Base-by-base conservation (phyloP, 1,140 invertebrate genomes). In the Trichomalopsis sarcophagae region DNA sequence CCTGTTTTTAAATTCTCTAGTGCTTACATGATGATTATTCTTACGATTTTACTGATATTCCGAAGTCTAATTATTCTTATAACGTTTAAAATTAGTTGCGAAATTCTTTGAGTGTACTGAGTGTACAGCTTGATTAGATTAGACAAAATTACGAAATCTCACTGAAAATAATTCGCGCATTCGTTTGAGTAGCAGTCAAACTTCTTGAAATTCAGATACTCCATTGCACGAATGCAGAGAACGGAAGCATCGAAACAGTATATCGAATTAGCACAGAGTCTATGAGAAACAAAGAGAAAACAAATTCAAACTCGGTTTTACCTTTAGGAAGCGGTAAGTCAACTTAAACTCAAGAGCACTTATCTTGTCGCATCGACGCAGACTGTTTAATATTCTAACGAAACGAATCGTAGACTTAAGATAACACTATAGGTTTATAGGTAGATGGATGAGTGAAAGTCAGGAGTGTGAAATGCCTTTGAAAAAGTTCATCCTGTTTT, bases 371-470 rank as follows among this genome's bases (percentile, higher is more conserved):
- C 71, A 81, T 81, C 30, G 36, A 81, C 21, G 68, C 50, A 85
- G 84, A 85, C 84, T 85, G 84, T 85, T 77, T 84, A 75, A 14
- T 82, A 85, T 82, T 85, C 36, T 82, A 82, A 85, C 71, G 77
- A 85, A 75, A 69, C n/a, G 77, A 85, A 80, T 50, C n/a, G 1
- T 77, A 82, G 30, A 82, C 1, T n/a, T 85, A 85, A 55, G 73
- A 36, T 78, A 81, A 62, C 50, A n/a, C 21, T 68, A 68, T 85
- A 73, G 33, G 33, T 36, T 36, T 74, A 66, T 55, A 40, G 14
- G 2, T 55, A 75, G 47, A 78, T 47, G 21, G 6, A 80, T 78
- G 47, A 23, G 30, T 23, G 68, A 73, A 80, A 80, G 44, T 78
- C 27, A 69, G 75, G 9, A 78, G 30, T 79, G 66, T 62, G 55